These are phyloP conservation scores for Phortica okadai DNA, from an alignment of 2,888 invertebrate genomes.

Conservation along the genomic window DNA sequence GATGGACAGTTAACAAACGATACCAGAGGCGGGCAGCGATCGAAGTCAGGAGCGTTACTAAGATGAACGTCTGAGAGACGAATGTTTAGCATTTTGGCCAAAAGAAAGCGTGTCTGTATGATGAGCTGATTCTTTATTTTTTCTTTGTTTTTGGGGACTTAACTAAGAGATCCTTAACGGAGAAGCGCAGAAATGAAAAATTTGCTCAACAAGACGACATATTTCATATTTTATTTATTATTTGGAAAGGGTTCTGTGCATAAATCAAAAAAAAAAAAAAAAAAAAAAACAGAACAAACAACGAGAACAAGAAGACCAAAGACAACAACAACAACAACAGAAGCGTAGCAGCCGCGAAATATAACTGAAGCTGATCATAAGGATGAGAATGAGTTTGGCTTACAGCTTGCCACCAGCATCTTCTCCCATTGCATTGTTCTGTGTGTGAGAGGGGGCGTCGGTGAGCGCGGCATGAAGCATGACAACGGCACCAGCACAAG, in stretches of 20 bases:
- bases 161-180: neutral
- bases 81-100: neutral
- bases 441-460: neutral
- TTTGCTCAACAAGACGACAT: slow-evolving; percentile 56
- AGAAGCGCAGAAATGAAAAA: slow-evolving; percentile 32
- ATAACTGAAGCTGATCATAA: neutral
- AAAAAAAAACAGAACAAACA: slow-evolving; percentile 51
- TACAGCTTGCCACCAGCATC: slow-evolving; percentile 56
- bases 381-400: slow-evolving; percentile 9
- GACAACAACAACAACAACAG: slow-evolving; percentile 16
- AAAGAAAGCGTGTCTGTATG: neutral
- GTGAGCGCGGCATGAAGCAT: neutral
- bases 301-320: slow-evolving; percentile 30
- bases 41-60: neutral
- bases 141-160: slow-evolving; percentile 9
- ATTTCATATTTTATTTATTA: slow-evolving; percentile 74
- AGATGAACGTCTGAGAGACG: neutral
- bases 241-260: slow-evolving; percentile 68
- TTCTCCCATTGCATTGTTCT: neutral
- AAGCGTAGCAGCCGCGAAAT: neutral
- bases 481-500: slow-evolving; percentile 41
- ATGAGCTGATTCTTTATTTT: slow-evolving; percentile 20
- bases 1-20: slow-evolving; percentile 74
- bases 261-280: slow-evolving; percentile 73
- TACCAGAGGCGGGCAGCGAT: slow-evolving; percentile 53